Percentiles rank a stretch among this genome's conserved stretches.
phyloP scores from a whole-genome alignment of 2,888 invertebrate species.

The Clostera curtula region DNA sequence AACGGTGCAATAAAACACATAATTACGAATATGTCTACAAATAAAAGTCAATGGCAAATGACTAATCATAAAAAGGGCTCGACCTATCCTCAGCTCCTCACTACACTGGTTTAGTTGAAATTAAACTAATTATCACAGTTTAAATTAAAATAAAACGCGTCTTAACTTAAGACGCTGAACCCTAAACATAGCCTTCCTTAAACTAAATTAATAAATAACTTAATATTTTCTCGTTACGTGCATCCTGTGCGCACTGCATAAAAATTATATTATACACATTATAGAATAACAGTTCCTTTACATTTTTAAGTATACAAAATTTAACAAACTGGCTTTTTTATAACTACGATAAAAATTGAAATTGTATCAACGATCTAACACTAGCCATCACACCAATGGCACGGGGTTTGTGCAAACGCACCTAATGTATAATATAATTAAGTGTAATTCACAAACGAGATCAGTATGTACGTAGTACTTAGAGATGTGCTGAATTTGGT shows the following conservation, averaged over 20 bases:
- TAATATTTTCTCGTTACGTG: conserved; percentile 43
- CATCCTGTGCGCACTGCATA: conserved; percentile 39
- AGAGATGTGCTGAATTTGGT: too few relatives aligned
- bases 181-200: conserved; percentile 67
- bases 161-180: conserved; percentile 42
- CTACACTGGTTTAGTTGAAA: conserved; percentile 39
- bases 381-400: conserved; percentile 66
- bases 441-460: conserved; percentile 36
- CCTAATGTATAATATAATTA: conserved; percentile 30
- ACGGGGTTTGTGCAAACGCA: conserved; percentile 44
- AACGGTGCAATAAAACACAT: too few relatives aligned
- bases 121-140: conserved; percentile 73
- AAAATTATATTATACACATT: conserved; percentile 52
- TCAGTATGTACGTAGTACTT: conserved; percentile 34
- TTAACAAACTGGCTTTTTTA: conserved; percentile 53
- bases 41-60: conserved; percentile 28
- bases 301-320: conserved; percentile 53
- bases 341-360: conserved; percentile 55
- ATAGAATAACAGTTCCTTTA: conserved; percentile 57
- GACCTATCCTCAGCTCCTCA: conserved; percentile 25
- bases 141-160: conserved; percentile 62
- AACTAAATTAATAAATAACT: conserved; percentile 69
- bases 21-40: conserved; percentile 10
- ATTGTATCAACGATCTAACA: conserved; percentile 53
- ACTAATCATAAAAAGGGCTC: conserved; percentile 12